These are phyloP conservation scores for Takifugu flavidus DNA, from an alignment of 2,113 vertebrate species.

Conservation along the genomic window DNA sequence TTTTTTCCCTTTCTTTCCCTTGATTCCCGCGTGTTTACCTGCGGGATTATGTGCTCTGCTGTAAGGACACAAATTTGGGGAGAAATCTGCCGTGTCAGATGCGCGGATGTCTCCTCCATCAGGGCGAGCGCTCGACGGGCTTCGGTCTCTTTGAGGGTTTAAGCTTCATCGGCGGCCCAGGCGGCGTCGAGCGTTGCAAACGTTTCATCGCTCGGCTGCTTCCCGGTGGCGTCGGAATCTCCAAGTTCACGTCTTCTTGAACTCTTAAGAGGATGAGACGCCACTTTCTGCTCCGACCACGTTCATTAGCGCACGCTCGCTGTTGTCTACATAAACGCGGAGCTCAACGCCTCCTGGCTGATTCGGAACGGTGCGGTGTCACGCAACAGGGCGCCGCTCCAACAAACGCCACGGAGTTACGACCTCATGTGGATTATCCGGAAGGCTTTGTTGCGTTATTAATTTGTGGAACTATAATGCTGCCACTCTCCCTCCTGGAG, in stretches of 20 bases:
- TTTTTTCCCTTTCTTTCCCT: no score
- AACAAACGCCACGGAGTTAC: conserved; percentile 63
- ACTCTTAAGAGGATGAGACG: not conserved
- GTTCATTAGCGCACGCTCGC: conserved; percentile 44
- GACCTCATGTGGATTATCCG: conserved; percentile 63
- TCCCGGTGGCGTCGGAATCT: not conserved
- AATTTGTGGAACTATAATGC: conserved; percentile 61
- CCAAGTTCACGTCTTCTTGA: conserved; percentile 5
- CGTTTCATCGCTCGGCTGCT: conserved; percentile 33
- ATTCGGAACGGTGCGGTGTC: conserved; percentile 45
- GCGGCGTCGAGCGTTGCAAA: conserved; percentile 21
- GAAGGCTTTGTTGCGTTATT: conserved; percentile 68
- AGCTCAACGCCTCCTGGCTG: conserved; percentile 61
- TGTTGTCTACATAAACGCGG: conserved; percentile 63
- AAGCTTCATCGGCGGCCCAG: conserved; percentile 25
- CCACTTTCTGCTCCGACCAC: conserved; percentile 28
- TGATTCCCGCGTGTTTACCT: no score
- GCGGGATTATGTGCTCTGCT: no score
- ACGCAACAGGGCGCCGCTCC: not conserved
- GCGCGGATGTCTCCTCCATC: no score
- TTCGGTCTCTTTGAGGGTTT: no score
- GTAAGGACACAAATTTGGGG: no score
- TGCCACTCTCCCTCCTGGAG: conserved; percentile 53
- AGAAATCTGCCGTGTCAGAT: no score
- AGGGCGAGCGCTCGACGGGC: no score